Conservation (phyloP, 1,140 invertebrate genomes). For the Procambarus clarkii region DNA sequence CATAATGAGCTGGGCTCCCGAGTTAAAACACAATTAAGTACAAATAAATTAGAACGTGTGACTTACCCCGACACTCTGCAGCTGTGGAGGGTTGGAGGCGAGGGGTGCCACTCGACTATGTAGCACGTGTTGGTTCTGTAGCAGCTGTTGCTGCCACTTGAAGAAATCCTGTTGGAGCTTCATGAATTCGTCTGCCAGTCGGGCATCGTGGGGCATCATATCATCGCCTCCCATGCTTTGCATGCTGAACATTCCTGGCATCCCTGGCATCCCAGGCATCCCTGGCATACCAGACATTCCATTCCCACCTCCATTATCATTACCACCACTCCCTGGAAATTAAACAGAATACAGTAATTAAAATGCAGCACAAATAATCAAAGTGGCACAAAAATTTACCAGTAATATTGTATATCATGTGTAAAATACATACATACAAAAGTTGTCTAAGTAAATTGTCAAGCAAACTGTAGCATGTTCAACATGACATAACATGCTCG, state of each 20-base stretch:
- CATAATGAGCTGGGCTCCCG: too few species aligned
- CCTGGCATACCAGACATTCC: conserved; percentile 31
- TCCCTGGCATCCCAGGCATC: conserved; percentile 31
- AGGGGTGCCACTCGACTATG: conserved; percentile 71
- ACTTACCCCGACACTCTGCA: conserved; percentile 63
- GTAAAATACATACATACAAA: too few species aligned
- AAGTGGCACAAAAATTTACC: too few species aligned
- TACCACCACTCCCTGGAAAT: neutral
- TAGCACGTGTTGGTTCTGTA: conserved; percentile 72
- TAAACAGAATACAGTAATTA: neutral
- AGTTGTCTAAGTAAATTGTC: too few species aligned
- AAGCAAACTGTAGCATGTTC: too few species aligned
- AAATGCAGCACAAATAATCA: neutral
- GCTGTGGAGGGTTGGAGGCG: conserved; percentile 51
- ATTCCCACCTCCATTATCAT: neutral
- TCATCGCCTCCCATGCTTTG: conserved; percentile 15
- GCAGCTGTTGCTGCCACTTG: conserved; percentile 71
- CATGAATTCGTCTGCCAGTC: conserved; percentile 68
- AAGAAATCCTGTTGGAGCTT: conserved; percentile 72
- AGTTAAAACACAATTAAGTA: too few species aligned
- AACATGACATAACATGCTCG: too few species aligned
- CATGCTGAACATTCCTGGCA: conserved; percentile 30
- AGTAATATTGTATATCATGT: too few species aligned
- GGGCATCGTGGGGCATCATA: conserved; percentile 10
- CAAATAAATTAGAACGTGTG: neutral